These are phyloP conservation scores for Lepidurus couesii DNA, from an alignment of 1,140 invertebrate genomes.

Conservation along the genomic window DNA sequence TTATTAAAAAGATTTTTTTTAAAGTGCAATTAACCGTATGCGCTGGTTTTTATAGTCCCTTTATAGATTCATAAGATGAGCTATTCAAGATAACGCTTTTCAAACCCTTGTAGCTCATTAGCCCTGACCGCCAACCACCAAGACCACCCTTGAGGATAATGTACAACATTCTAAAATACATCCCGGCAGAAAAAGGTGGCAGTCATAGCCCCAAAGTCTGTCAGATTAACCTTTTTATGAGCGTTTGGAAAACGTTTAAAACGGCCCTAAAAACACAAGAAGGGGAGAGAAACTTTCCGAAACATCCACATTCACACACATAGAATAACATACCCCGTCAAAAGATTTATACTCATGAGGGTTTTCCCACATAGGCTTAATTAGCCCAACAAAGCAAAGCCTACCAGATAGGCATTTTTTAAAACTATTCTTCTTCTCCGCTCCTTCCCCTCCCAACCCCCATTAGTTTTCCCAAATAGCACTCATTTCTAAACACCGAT, in stretches of 20 bases:
- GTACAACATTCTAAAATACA: background rate
- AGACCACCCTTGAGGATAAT: conserved; percentile 18
- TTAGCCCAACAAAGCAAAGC: background rate
- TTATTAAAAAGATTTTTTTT: too few species aligned
- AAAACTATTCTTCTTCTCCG: background rate
- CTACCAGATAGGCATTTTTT: background rate
- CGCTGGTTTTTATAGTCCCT: too few species aligned
- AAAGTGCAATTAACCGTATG: too few species aligned
- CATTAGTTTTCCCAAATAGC: conserved; percentile 19
- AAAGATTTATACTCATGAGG: conserved; percentile 6
- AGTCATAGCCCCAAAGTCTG: background rate
- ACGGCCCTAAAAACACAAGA: background rate
- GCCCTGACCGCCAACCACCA: background rate
- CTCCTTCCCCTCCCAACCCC: background rate
- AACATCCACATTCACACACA: background rate
- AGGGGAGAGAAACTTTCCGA: background rate
- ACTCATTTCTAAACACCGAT: conserved; percentile 5
- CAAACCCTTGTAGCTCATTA: background rate
- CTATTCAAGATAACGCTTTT: background rate
- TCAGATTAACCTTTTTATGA: conserved; percentile 9
- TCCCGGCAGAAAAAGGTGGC: background rate
- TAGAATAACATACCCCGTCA: background rate
- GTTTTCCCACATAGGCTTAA: background rate
- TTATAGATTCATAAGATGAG: too few species aligned
- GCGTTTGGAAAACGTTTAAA: background rate